Evolutionary conservation across 2,888 invertebrate species (phyloP).

Genomic region (Oasisia sp.): DNA sequence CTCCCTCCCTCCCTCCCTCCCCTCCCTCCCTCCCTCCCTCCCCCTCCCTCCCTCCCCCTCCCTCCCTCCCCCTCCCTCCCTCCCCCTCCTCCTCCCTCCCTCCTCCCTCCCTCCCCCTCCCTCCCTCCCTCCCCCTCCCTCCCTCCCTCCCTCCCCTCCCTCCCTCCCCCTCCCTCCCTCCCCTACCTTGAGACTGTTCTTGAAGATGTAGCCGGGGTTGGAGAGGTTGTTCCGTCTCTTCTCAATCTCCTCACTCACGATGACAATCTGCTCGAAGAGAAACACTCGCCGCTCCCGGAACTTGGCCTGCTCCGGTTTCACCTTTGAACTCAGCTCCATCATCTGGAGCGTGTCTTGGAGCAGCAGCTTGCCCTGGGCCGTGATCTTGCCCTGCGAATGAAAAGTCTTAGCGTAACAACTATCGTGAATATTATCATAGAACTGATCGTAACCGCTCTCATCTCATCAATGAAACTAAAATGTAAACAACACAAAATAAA

Average conservation of each 20-base stretch:
- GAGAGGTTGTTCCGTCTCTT: conserved; percentile 87
- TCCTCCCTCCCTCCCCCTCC: too few relatives aligned
- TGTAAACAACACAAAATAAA: background rate
- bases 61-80: background rate
- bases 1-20: background rate
- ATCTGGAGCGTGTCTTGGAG: conserved; percentile 72
- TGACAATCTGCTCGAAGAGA: conserved; percentile 95
- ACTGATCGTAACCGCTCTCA: too few relatives aligned
- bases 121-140: too few relatives aligned
- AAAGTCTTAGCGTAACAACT: background rate
- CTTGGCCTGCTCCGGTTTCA: conserved; percentile 65
- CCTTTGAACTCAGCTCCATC: conserved; percentile 54
- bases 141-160: background rate
- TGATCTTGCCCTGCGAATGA: conserved; percentile 85
- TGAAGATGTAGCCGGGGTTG: conserved; percentile 93
- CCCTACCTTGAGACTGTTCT: conserved; percentile 85
- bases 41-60: background rate
- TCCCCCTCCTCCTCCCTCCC: background rate
- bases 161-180: background rate
- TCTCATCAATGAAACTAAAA: background rate
- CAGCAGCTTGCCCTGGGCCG: conserved; percentile 93
- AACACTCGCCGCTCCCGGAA: conserved; percentile 93
- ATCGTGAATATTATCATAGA: too few relatives aligned
- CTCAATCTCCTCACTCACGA: conserved; percentile 89
- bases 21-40: background rate